Evolutionary conservation across 2,113 vertebrate species (phyloP).

Genomic region (Noturus placidus): DNA sequence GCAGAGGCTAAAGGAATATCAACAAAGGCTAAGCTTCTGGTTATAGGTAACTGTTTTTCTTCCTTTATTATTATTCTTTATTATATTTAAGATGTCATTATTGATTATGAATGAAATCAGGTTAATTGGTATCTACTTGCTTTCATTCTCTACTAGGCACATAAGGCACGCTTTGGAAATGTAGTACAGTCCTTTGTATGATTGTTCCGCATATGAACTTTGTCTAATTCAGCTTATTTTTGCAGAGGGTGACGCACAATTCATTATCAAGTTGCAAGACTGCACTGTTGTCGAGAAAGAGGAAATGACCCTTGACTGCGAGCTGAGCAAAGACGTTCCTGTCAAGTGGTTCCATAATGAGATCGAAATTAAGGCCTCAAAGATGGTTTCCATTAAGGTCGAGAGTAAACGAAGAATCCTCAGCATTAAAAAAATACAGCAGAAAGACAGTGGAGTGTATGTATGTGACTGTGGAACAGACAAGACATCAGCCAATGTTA

Average conservation of each 20-base stretch:
- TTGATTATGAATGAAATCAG: background rate
- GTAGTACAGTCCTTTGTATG: background rate
- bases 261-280: slow-evolving; percentile 89
- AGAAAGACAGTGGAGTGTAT: slow-evolving; percentile 84
- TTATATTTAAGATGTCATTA: background rate
- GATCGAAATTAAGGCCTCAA: slow-evolving; percentile 85
- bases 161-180: background rate
- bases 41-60: slow-evolving; percentile 82
- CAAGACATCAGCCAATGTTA: slow-evolving; percentile 81
- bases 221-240: slow-evolving; percentile 42
- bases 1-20: slow-evolving; percentile 86
- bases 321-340: slow-evolving; percentile 94
- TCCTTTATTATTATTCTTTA: background rate
- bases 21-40: slow-evolving; percentile 84
- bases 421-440: slow-evolving; percentile 83
- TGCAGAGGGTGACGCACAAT: slow-evolving; percentile 90
- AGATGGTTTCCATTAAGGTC: slow-evolving; percentile 77
- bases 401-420: slow-evolving; percentile 85
- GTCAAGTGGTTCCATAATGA: slow-evolving; percentile 91
- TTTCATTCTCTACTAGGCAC: background rate
- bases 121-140: background rate
- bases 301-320: slow-evolving; percentile 85
- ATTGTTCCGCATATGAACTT: background rate
- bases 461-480: slow-evolving; percentile 91
- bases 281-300: slow-evolving; percentile 92